These are phyloP conservation scores for Brachionus koreanus DNA, from an alignment of 1,140 invertebrate genomes.

Conservation along the genomic window DNA sequence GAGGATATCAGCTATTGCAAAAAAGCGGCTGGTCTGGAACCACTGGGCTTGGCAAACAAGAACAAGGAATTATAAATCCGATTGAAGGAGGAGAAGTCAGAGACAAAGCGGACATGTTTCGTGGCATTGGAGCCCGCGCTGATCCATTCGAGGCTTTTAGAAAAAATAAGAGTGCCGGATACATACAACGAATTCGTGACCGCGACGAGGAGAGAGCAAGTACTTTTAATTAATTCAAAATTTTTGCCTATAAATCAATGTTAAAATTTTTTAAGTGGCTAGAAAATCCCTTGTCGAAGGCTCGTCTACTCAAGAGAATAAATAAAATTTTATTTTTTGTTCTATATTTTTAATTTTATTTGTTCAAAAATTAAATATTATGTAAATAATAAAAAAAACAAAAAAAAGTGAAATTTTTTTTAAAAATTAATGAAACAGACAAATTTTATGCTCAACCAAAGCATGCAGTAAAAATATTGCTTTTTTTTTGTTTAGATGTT, in stretches of 20 bases:
- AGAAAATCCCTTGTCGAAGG: constrained; percentile 6
- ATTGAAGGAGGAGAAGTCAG: constrained; percentile 84
- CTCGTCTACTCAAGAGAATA: background rate
- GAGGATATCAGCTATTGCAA: constrained; percentile 86
- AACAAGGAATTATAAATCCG: constrained; percentile 88
- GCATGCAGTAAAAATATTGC: background rate
- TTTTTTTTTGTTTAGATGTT: background rate
- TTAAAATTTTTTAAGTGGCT: background rate
- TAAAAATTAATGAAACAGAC: background rate
- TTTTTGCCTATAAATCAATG: background rate
- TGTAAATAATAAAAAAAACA: constrained; percentile 10
- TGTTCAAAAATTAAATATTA: background rate
- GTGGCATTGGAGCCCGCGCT: constrained; percentile 80
- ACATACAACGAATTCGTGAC: background rate
- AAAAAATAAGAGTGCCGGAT: constrained; percentile 80
- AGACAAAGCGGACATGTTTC: constrained; percentile 84
- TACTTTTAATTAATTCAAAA: background rate
- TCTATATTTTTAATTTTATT: background rate
- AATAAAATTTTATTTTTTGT: constrained; percentile 28
- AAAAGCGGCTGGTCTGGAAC: constrained; percentile 88
- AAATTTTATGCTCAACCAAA: background rate
- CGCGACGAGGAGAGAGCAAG: constrained; percentile 3
- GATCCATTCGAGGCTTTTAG: constrained; percentile 95
- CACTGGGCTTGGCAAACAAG: constrained; percentile 79
- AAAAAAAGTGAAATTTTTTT: background rate